Base-by-base conservation (phyloP, 2,888 invertebrate genomes). In the Microplitis manilae region DNA sequence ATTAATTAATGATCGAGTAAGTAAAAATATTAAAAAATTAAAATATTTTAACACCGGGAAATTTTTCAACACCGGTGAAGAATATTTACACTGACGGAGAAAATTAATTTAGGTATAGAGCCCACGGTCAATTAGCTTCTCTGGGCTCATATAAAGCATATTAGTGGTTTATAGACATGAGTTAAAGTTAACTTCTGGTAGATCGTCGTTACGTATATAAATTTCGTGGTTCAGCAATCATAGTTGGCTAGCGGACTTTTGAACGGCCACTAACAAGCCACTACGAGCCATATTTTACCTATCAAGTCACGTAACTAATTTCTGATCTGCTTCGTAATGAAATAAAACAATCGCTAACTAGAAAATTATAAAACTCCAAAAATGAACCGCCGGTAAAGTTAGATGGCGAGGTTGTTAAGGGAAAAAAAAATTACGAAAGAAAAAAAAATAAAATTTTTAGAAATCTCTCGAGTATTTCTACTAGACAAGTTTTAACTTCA, bases 391-490 rank as follows among this genome's bases (percentile, higher is more conserved):
- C 9, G 13, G 50, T 2, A 30, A 50, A 50, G 50, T 50, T 50
- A 13, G 13, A 50, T 7, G 9, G 50, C 4, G 50, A 50, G 13
- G 50, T 50, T 50, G 8, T 50, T 50, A 13, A 50, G 50, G 13
- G 13, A 50, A 50, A 41, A 41, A 50, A 50, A 50, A 50, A 13
- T 13, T 13, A 50, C 8, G 50, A 4, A 50, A 67, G 65, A 20
- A 40, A 40, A 7, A 59, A 68, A 67, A 79, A 71, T 67, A 71
- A 68, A 76, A 77, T 78, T 64, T 61, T 74, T 65, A 67, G 72
- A 75, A 67, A 77, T 76, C 73, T 74, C 73, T 60, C 59, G 38
- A 62, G 60, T 75, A 59, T 69, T 69, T 50, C 40, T 8, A 64
- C 59, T 17, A 62, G 20, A 17, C 70, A 62, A 38, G 59, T 30